Evolutionary conservation across 2,797 vertebrate species (phyloP), one percentile per base, ranked within the genome.

Genomic region (Smutsia gigantea): DNA sequence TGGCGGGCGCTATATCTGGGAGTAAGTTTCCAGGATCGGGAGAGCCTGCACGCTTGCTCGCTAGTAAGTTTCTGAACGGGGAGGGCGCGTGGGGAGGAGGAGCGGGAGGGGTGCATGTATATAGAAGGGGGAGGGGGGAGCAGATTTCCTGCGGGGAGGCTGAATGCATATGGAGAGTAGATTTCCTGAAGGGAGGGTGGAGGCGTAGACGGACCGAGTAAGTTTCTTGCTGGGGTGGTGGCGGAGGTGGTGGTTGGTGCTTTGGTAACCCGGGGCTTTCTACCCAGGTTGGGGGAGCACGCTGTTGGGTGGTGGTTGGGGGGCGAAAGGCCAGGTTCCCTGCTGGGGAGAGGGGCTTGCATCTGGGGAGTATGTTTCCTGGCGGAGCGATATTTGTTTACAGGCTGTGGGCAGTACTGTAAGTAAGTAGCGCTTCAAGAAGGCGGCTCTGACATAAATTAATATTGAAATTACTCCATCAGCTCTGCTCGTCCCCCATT

Each of bases 311-410:
- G 72, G 7, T 59, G 75, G 69, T 68, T 25, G 71, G 90, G 74
- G 86, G 88, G 31, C 59, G 94, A 74, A 87, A 86, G 95, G 91
- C 92, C 74, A 66, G 91, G 94, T 74, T 97, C 94, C 78, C 90
- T 96, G 94, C 75, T 72, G 93, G 92, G 88, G 75, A 94, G 57
- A 95, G 97, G 96, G 97, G 94, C 92, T 97, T 96, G 96, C 96
- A 95, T 97, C 96, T 97, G 97, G 97, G 98, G 96, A 97, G 96
- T 97, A 97, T 97, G 97, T 98, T 98, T 98, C 98, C 97, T 98
- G 98, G 98, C 98, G 98, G 98, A 98, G 98, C 98, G 98, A 98
- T 98, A 98, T 98, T 98, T 98, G 98, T 98, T 98, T 98, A 98
- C 98, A 95, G 98, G 97, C 96, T 97, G 97, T 98, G 98, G 97